A percentile compares a stretch with the other conserved stretches of the same genome.
Evolutionary conservation across 92 coral and sea anemone species (phyloP).

Genomic region (Porites divaricata): DNA sequence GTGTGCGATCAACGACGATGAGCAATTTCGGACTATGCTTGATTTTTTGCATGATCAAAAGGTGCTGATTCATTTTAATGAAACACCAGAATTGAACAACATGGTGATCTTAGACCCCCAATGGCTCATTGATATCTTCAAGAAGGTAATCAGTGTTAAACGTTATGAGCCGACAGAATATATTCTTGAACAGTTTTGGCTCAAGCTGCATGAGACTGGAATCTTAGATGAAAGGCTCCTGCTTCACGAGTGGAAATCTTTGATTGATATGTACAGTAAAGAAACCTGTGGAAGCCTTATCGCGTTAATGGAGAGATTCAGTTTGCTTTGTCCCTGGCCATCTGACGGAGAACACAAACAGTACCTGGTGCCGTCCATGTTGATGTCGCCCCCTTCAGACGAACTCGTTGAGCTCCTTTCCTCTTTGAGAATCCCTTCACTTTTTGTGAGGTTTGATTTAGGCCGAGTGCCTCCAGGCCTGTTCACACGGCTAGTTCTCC

Average conservation of each 20-base stretch:
- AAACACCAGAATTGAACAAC: constrained; percentile 17
- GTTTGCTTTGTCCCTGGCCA: constrained; percentile 36
- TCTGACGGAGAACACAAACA: neutral
- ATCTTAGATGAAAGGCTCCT: constrained; percentile 32
- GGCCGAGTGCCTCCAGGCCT: constrained; percentile 56
- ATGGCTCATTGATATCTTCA: constrained; percentile 66
- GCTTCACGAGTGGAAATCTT: constrained; percentile 25
- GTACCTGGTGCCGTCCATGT: constrained; percentile 60
- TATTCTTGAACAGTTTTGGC: constrained; percentile 27
- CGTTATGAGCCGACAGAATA: constrained; percentile 8
- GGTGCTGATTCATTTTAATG: constrained; percentile 51
- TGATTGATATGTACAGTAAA: constrained; percentile 19
- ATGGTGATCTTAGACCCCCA: constrained; percentile 58
- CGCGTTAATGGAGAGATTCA: constrained; percentile 49
- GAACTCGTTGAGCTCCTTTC: neutral
- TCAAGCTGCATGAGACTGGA: constrained; percentile 47
- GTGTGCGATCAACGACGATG: constrained; percentile 4
- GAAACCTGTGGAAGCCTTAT: constrained; percentile 21
- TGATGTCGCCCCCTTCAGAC: constrained; percentile 26
- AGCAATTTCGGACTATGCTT: constrained; percentile 38
- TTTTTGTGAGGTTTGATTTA: constrained; percentile 38
- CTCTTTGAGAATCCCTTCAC: constrained; percentile 20
- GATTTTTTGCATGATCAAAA: constrained; percentile 59
- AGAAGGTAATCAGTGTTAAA: constrained; percentile 56
- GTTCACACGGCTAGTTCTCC: constrained; percentile 47